Evolutionary conservation across 2,888 invertebrate species (phyloP), one percentile per base, ranked within the genome.

Genomic region (Thalpophila matura): DNA sequence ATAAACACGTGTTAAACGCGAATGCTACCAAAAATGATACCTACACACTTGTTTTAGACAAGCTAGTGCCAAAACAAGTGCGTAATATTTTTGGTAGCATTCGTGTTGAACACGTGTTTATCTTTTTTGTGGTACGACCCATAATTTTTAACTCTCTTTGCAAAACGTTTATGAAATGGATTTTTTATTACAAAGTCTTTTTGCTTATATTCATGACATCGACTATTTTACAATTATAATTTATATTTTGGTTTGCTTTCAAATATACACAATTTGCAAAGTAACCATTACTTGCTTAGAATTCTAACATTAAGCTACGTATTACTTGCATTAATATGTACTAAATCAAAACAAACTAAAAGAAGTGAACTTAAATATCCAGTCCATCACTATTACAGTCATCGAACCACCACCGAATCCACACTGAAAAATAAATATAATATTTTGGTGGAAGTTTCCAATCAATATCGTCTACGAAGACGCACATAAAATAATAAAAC

Each of bases 351-450:
- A 7, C 51, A 37, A 71, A 60, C 10, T 38, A 26, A 24, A 51
- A 26, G 18, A 24, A 20, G 18, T 38, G 20, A 49, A 59, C 50
- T 47, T 56, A 31, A 46, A 31, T 43, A 60, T 40, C 50, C 49
- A 76, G 55, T 65, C 47, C 29, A 38, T 40, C 12, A 33, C 45
- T 9, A 18, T 35, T 20, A 45, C 24, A 35, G 24, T 40, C 46
- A 73, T n/a, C 6, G 33, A 46, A 56, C 4, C 14, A 55, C 42
- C 35, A n/a, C 26, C 22, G 42, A n/a, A 26, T 40, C 29, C 4
- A 40, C 50, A 5, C 29, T 72, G 12, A 33, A 35, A 35, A 27
- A 68, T 64, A 59, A 69, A 70, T 38, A 40, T 31, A 72, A 35
- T n/a, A 65, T 55, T n/a, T 67, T 67, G 18, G 38, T 49, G 45